These are phyloP conservation scores for Picathartes gymnocephalus DNA, from an alignment of 2,113 vertebrate species.

Conservation along the genomic window DNA sequence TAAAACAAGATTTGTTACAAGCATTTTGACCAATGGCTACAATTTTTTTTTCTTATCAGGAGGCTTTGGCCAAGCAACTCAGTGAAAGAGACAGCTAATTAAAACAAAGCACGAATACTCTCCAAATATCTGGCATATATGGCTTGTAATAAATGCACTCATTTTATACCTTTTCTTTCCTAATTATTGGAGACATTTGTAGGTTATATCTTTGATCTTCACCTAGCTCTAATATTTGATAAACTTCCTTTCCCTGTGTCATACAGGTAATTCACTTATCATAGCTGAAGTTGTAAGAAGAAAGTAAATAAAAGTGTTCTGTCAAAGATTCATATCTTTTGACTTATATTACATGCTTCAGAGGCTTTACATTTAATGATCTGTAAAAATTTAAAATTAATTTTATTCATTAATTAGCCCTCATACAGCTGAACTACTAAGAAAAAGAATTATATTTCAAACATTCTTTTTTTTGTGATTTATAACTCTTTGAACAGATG, in stretches of 20 bases:
- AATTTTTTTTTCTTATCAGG: constrained; percentile 66
- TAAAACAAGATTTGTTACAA: constrained; percentile 76
- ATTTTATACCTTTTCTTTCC: constrained; percentile 44
- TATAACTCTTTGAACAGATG: background rate
- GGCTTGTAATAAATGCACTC: constrained; percentile 55
- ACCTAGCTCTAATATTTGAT: constrained; percentile 51
- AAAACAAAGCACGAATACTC: constrained; percentile 61
- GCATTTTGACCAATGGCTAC: constrained; percentile 70
- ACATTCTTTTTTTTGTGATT: background rate
- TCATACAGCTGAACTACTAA: background rate
- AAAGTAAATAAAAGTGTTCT: constrained; percentile 49
- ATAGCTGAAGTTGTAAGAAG: background rate
- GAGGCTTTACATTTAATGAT: background rate
- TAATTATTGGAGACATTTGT: constrained; percentile 55
- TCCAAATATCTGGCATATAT: constrained; percentile 39
- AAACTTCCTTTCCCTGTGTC: constrained; percentile 14
- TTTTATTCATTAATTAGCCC: constrained; percentile 13
- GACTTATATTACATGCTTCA: background rate
- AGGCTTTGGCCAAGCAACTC: constrained; percentile 48
- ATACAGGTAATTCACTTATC: background rate
- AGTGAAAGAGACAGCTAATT: constrained; percentile 69
- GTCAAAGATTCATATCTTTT: background rate
- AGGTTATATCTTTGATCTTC: constrained; percentile 33
- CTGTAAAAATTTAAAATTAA: background rate
- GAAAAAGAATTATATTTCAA: constrained; percentile 1